Evolutionary conservation across 2,113 vertebrate genomes (phyloP).

Genomic region (Maccullochella peelii): DNA sequence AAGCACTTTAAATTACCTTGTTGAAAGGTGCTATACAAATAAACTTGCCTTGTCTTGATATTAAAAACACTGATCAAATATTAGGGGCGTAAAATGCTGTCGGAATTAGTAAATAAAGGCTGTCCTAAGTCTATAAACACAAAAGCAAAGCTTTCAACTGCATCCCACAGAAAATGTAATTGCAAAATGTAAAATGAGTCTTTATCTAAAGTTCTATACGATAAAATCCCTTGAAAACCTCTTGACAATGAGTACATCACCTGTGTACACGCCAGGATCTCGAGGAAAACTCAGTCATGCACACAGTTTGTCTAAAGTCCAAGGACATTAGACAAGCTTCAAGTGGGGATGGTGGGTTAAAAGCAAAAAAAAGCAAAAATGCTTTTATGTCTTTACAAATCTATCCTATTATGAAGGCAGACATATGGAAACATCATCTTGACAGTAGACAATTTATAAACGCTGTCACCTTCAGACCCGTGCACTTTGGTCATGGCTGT

Average conservation of each 20-base stretch:
- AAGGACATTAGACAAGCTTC: not conserved
- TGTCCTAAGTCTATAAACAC: not conserved
- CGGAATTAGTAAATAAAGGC: too few species aligned
- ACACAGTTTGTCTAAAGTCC: not conserved
- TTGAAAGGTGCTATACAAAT: not conserved
- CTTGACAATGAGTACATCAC: not conserved
- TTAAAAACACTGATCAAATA: not conserved
- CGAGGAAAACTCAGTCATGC: not conserved
- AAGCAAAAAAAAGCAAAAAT: not conserved
- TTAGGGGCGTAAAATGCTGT: too few species aligned
- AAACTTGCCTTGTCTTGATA: not conserved
- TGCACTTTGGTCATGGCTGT: constrained; percentile 77
- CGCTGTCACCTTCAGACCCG: constrained; percentile 77
- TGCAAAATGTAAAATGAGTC: not conserved
- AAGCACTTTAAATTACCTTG: not conserved
- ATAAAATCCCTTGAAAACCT: not conserved
- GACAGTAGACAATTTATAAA: not conserved
- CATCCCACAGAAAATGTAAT: not conserved
- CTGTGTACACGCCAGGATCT: not conserved
- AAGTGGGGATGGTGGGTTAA: not conserved
- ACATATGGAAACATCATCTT: not conserved
- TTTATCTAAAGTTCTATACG: not conserved
- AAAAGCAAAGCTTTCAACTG: not conserved
- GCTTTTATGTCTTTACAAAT: not conserved
- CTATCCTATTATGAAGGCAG: not conserved